These are phyloP conservation scores for Eulemur macaco DNA, from an alignment of 2,113 vertebrate genomes.

Conservation along the genomic window DNA sequence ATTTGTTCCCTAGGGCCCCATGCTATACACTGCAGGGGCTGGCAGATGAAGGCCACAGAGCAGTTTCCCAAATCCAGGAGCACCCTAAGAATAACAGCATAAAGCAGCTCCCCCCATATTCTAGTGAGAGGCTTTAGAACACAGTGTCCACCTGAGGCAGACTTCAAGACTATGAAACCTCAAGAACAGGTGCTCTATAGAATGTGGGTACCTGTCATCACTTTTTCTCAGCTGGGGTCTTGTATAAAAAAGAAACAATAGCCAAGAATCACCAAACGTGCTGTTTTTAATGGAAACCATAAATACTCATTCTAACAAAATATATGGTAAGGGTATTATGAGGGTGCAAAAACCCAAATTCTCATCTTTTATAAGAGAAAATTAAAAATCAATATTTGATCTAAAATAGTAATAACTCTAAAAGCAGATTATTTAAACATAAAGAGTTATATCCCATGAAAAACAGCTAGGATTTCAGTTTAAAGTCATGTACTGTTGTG, in stretches of 20 bases:
- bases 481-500: background rate
- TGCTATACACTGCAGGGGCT: background rate
- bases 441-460: background rate
- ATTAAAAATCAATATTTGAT: background rate
- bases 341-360: background rate
- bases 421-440: background rate
- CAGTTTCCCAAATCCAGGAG: background rate
- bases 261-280: background rate
- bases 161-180: background rate
- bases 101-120: background rate
- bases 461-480: background rate
- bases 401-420: background rate
- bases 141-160: background rate
- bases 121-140: background rate
- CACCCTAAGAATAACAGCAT: background rate
- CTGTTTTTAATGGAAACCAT: background rate
- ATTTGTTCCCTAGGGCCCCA: background rate
- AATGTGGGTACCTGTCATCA: background rate
- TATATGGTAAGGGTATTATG: background rate
- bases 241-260: background rate
- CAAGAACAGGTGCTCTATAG: background rate
- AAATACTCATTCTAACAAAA: background rate
- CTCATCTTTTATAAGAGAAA: background rate
- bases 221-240: background rate
- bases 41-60: background rate